Evolutionary conservation across 2,113 vertebrate species (phyloP).

Genomic region (Coreoperca whiteheadi): DNA sequence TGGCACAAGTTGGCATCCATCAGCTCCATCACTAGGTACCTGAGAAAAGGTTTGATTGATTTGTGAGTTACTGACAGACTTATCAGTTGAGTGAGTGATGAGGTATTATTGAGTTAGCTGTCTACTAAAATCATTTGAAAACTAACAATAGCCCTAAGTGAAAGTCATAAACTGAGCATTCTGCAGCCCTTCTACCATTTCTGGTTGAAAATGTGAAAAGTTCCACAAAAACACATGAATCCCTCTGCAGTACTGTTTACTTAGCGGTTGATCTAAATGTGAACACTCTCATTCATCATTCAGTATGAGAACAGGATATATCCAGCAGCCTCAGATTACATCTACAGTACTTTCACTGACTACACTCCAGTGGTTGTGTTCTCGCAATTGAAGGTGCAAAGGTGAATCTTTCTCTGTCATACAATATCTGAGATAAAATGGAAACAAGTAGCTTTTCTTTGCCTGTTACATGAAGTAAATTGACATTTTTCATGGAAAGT

Average conservation of each 20-base stretch:
- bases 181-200: neutral
- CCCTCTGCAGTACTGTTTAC: neutral
- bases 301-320: conserved; percentile 49
- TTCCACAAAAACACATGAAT: neutral
- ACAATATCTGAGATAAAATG: conserved; percentile 7
- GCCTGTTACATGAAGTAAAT: neutral
- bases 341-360: conserved; percentile 44
- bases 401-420: conserved; percentile 2
- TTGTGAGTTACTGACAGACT: neutral
- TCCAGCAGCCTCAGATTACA: conserved; percentile 50
- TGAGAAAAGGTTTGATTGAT: conserved; percentile 53
- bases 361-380: neutral
- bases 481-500: neutral
- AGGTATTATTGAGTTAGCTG: neutral
- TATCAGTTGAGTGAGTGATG: neutral
- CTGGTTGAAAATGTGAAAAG: neutral
- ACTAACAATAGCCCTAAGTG: neutral
- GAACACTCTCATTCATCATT: conserved; percentile 63
- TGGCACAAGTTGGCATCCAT: conserved; percentile 99
- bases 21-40: conserved; percentile 98
- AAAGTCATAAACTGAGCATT: neutral
- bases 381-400: conserved; percentile 23
- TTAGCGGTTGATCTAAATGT: conserved; percentile 21
- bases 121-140: neutral
- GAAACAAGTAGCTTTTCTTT: neutral